phyloP scores from a whole-genome alignment of 2,113 vertebrate genomes.

The Hoplias malabaricus region DNA sequence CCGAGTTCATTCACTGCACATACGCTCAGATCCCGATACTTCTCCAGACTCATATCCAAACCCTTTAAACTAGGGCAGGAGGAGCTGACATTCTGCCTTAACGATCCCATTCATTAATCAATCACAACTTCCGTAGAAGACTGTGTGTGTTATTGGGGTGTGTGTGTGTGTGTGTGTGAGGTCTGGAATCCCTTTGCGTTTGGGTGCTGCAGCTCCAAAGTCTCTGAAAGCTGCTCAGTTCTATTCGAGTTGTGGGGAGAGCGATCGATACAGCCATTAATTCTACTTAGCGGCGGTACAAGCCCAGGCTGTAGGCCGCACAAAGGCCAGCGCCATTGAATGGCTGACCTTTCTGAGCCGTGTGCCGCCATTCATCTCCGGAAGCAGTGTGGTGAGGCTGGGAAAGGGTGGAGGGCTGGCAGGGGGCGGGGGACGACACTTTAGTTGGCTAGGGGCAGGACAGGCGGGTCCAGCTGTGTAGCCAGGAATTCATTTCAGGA shows the following conservation, averaged over 20 bases:
- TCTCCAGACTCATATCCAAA: not conserved
- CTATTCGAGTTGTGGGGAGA: slow-evolving; percentile 53
- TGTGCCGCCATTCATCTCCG: slow-evolving; percentile 4
- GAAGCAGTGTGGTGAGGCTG: slow-evolving; percentile 2
- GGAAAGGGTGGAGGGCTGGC: not conserved
- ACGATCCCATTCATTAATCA: slow-evolving; percentile 45
- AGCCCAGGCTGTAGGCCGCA: slow-evolving; percentile 42
- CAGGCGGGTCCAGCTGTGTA: too few species aligned
- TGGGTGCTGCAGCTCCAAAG: slow-evolving; percentile 14
- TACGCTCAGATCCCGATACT: not conserved
- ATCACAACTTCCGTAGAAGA: slow-evolving; percentile 33
- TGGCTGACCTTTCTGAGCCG: slow-evolving; percentile 41
- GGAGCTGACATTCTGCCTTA: slow-evolving; percentile 30
- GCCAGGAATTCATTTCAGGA: too few species aligned
- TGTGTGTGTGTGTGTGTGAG: not conserved
- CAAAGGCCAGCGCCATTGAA: slow-evolving; percentile 45
- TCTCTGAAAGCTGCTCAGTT: slow-evolving; percentile 32
- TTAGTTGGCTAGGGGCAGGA: not conserved
- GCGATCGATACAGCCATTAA: slow-evolving; percentile 59
- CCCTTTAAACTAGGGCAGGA: slow-evolving; percentile 4
- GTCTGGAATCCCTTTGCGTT: slow-evolving; percentile 6
- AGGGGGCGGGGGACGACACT: not conserved
- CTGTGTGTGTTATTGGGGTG: not conserved
- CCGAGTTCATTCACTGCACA: slow-evolving; percentile 12
- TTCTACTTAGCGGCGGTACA: slow-evolving; percentile 52